A percentile compares a stretch with the other conserved stretches of the same genome.
Conservation (phyloP, 2,888 invertebrate species). For the Mimas tiliae region DNA sequence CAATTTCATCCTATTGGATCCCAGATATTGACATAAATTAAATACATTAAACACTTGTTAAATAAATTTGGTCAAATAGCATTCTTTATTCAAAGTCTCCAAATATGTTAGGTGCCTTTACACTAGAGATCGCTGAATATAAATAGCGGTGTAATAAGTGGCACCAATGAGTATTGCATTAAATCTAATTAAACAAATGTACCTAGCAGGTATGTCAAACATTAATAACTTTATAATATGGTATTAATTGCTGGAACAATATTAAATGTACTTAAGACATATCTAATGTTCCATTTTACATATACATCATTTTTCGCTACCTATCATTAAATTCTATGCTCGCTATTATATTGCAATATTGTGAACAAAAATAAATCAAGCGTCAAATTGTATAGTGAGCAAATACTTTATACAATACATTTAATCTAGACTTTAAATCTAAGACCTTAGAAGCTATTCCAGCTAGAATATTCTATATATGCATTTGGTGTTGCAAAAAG, state of each 20-base stretch:
- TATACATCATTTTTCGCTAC: background rate
- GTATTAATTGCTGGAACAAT: background rate
- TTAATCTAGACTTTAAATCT: background rate
- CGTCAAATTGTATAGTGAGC: background rate
- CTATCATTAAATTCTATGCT: background rate
- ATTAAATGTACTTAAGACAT: slow-evolving; percentile 13
- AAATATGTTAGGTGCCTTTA: slow-evolving; percentile 13
- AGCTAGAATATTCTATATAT: background rate
- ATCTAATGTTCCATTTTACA: slow-evolving; percentile 16
- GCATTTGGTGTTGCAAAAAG: slow-evolving; percentile 4
- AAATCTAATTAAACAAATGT: background rate
- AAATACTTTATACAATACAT: background rate
- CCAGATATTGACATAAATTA: too few relatives aligned
- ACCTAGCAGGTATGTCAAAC: background rate
- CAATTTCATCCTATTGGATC: too few relatives aligned
- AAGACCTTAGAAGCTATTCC: background rate
- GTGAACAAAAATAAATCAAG: background rate
- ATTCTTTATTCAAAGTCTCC: background rate
- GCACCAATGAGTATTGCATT: background rate
- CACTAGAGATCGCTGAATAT: background rate
- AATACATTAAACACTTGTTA: too few relatives aligned
- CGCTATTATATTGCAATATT: background rate
- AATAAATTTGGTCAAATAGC: too few relatives aligned
- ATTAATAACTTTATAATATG: background rate
- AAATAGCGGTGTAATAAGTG: background rate